A percentile compares a stretch with the other conserved stretches of the same genome.
Conservation (phyloP, 2,797 vertebrate genomes). For the Amblyraja radiata region DNA sequence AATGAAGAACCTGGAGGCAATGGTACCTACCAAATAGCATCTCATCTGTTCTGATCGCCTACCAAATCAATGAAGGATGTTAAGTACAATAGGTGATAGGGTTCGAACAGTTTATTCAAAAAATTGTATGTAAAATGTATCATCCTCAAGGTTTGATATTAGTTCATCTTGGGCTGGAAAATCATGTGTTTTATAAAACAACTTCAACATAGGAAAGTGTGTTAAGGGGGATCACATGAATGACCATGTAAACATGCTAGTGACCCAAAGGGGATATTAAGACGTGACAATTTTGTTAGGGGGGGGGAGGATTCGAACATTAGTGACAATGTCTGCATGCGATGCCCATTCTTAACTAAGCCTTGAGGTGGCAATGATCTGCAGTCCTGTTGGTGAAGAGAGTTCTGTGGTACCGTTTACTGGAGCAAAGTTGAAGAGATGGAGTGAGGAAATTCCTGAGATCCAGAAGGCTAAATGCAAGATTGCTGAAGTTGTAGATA, state of each 20-base stretch:
- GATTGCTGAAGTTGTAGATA: no score
- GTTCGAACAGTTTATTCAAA: background rate
- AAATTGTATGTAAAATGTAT: background rate
- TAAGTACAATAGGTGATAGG: background rate
- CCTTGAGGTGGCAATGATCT: no score
- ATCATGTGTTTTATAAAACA: background rate
- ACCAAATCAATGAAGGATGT: background rate
- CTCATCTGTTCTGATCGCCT: background rate
- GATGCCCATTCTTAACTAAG: no score
- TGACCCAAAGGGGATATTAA: background rate
- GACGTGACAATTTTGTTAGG: background rate
- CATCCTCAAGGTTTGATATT: background rate
- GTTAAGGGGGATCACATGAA: background rate
- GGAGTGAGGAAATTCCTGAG: no score
- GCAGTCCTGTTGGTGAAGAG: no score
- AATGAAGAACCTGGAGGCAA: conserved; percentile 17
- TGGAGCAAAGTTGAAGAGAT: no score
- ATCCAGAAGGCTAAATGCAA: no score
- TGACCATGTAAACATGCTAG: background rate
- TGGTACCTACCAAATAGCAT: background rate
- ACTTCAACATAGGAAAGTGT: background rate
- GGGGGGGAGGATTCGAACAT: no score
- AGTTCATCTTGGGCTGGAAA: background rate
- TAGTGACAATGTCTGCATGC: no score
- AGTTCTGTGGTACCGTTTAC: no score